Base-by-base conservation (phyloP, 1,140 invertebrate species). In the Schlechtendalia chinensis region DNA sequence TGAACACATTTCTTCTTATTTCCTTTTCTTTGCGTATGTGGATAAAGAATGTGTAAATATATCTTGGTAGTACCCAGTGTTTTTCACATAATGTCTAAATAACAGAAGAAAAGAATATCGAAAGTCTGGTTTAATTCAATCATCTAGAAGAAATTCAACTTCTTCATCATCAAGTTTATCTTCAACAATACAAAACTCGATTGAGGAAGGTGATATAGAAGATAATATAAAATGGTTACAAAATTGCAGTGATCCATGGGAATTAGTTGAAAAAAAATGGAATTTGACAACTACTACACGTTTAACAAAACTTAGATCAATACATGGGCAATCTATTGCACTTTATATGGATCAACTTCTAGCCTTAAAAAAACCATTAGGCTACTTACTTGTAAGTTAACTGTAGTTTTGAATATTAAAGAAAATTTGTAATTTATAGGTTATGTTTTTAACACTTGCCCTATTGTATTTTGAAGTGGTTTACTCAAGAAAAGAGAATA, bases 361-460 rank as follows among this genome's bases (percentile, higher is more conserved):
- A 12, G 63, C 32, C n/a, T 67, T 67, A 2, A 45, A 67, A 67
- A 67, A 45, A 45, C 63, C 63, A 45, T 29, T 19, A n/a, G 63
- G 32, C 11, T 67, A 67, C 45, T 17, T 67, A n/a, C 29, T 67
- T 67, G 63, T 67, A n/a, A 67, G 45, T 67, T 17, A 27, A 53
- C 16, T n/a, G n/a, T n/a, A n/a, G n/a, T n/a, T n/a, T n/a, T n/a
- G n/a, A n/a, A n/a, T n/a, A n/a, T n/a, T n/a, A n/a, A 16, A 16
- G 8, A 12, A 14, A 12, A 24, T 1, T 29, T 1, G 16, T 0
- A 29, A 17, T 61, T 17, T 29, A 22, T 17, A 27, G 14, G 16
- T n/a, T n/a, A n/a, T n/a, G 16, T 16, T 29, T 29, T 3, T 5
- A 45, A 22, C 19, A n/a, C 12, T 11, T 67, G 45, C 0, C 11